Evolutionary conservation across 2,113 vertebrate genomes (phyloP).

Genomic region (Hydrochoerus hydrochaeris): DNA sequence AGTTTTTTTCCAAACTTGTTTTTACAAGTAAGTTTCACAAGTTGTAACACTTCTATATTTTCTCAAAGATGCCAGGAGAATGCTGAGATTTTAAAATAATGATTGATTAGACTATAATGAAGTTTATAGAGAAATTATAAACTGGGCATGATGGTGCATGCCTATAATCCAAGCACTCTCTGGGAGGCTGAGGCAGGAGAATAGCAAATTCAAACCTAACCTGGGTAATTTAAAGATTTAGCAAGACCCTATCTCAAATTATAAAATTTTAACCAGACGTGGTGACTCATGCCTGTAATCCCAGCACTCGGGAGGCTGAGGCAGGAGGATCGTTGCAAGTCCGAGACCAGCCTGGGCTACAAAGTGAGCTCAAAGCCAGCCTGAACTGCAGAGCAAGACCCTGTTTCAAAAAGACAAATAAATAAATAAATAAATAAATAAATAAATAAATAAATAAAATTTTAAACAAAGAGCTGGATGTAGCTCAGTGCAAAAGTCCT

Average conservation of each 20-base stretch:
- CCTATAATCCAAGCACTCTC: not conserved
- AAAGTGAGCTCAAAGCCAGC: no score
- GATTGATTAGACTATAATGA: constrained; percentile 1
- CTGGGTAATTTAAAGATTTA: not conserved
- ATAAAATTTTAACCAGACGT: not conserved
- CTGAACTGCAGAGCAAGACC: no score
- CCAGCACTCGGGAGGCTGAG: no score
- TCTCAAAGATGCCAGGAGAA: constrained; percentile 41
- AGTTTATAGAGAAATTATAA: not conserved
- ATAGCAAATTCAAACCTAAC: not conserved
- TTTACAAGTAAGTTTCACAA: not conserved
- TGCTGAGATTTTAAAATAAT: constrained; percentile 47
- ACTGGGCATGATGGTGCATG: not conserved
- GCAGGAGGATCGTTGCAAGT: no score
- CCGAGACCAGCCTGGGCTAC: no score
- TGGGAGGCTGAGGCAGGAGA: not conserved
- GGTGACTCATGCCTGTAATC: no score
- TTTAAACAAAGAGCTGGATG: not conserved
- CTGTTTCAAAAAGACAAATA: no score
- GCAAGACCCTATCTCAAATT: not conserved
- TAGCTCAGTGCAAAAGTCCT: not conserved
- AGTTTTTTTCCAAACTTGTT: not conserved
- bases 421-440: no score
- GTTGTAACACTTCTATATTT: constrained; percentile 25
- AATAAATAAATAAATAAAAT: no score